Evolutionary conservation across 2,888 invertebrate genomes (phyloP).

Genomic region (Allacma fusca): DNA sequence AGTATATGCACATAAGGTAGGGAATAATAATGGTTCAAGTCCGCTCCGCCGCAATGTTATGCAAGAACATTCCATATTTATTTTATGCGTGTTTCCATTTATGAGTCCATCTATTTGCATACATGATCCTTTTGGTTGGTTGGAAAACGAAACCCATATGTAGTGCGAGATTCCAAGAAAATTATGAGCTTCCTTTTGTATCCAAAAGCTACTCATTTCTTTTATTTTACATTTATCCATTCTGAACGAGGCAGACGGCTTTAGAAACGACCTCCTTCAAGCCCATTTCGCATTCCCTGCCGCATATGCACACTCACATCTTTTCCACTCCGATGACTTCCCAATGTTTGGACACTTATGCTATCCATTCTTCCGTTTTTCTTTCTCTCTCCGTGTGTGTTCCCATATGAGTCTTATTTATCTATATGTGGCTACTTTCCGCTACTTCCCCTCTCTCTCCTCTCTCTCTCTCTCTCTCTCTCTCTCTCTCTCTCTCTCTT

Average conservation of each 20-base stretch:
- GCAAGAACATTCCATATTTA: constrained; percentile 40
- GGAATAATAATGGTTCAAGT: background rate
- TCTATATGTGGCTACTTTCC: constrained; percentile 46
- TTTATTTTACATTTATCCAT: constrained; percentile 44
- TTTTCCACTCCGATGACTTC: constrained; percentile 45
- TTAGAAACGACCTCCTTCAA: constrained; percentile 44
- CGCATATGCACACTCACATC: constrained; percentile 45
- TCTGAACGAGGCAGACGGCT: constrained; percentile 40
- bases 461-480: constrained; percentile 6
- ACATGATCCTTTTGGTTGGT: constrained; percentile 26
- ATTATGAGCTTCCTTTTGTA: constrained; percentile 39
- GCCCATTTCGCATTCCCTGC: constrained; percentile 41
- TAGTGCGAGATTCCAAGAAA: constrained; percentile 29
- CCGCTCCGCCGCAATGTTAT: background rate
- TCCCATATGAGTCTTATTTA: constrained; percentile 43
- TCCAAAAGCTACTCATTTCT: constrained; percentile 32
- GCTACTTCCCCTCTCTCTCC: constrained; percentile 27
- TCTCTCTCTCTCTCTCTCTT: background rate
- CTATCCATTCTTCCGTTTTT: constrained; percentile 44
- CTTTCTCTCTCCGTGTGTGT: constrained; percentile 22
- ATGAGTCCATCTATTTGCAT: constrained; percentile 45
- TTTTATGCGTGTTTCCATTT: constrained; percentile 43
- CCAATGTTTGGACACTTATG: constrained; percentile 48
- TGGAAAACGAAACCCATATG: constrained; percentile 29
- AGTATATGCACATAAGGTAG: background rate